Evolutionary conservation across 2,113 vertebrate species (phyloP).

Genomic region (Monopterus albus): DNA sequence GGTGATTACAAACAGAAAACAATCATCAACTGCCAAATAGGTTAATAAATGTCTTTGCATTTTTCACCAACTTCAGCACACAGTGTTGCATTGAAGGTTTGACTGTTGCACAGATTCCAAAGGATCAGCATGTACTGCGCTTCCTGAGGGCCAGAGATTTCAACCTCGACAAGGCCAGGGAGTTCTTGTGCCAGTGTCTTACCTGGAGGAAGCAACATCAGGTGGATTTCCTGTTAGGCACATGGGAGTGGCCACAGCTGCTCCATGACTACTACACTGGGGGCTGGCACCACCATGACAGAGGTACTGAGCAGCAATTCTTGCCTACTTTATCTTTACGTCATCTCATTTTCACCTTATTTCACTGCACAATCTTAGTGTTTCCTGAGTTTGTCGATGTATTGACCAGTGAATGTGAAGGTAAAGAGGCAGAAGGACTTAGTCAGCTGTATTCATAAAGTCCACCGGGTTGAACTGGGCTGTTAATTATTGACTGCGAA

Average conservation of each 20-base stretch:
- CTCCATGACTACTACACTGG: slow-evolving; percentile 93
- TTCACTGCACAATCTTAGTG: neutral
- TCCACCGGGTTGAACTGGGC: slow-evolving; percentile 2
- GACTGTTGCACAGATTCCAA: slow-evolving; percentile 87
- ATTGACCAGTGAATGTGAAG: neutral
- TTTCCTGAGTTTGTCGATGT: neutral
- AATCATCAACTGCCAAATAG: too few species aligned
- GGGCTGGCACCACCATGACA: slow-evolving; percentile 97
- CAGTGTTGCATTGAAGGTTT: neutral
- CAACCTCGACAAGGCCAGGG: slow-evolving; percentile 92
- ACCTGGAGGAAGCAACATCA: slow-evolving; percentile 97
- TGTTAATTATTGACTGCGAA: slow-evolving; percentile 57
- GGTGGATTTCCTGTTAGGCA: slow-evolving; percentile 93
- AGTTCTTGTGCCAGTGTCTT: slow-evolving; percentile 92
- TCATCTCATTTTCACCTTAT: neutral
- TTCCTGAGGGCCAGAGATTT: slow-evolving; percentile 95
- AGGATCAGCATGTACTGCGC: slow-evolving; percentile 95
- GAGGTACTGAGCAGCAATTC: too few species aligned
- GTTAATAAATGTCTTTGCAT: too few species aligned
- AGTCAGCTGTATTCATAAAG: slow-evolving; percentile 4
- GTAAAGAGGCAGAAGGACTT: neutral
- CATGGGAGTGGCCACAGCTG: slow-evolving; percentile 91
- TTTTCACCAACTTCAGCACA: too few species aligned
- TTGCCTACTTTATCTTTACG: too few species aligned
- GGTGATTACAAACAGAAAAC: neutral